Conservation (phyloP, 2,888 invertebrate genomes). For the Laothoe populi region DNA sequence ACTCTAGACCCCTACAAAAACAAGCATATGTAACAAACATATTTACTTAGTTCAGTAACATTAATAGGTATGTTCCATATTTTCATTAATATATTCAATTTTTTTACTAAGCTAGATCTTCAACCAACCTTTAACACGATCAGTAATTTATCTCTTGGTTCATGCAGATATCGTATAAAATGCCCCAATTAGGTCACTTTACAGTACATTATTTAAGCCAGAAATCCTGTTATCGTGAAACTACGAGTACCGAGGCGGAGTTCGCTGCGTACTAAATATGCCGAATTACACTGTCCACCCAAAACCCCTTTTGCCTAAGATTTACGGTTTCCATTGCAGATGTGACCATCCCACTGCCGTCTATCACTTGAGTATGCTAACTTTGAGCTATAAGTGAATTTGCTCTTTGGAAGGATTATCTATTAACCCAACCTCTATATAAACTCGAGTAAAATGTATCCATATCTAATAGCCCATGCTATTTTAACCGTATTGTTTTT, state of each 20-base stretch:
- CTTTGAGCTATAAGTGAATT: slow-evolving; percentile 10
- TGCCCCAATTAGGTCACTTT: background rate
- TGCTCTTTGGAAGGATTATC: background rate
- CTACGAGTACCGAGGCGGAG: background rate
- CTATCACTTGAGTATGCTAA: slow-evolving; percentile 4
- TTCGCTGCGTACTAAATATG: slow-evolving; percentile 8
- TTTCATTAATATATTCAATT: too few species aligned
- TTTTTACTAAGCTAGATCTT: too few species aligned
- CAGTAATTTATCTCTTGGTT: background rate
- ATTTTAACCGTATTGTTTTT: too few species aligned
- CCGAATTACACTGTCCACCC: background rate
- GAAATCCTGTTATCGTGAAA: background rate
- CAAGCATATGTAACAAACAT: too few species aligned
- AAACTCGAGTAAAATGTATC: background rate
- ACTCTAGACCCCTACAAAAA: too few species aligned
- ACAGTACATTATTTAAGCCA: background rate
- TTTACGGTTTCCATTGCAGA: slow-evolving; percentile 11
- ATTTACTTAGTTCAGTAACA: too few species aligned
- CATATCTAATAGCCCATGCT: too few species aligned
- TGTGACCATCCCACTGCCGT: slow-evolving; percentile 19
- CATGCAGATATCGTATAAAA: background rate
- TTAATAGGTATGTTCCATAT: too few species aligned
- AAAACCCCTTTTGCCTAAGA: slow-evolving; percentile 13
- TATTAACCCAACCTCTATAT: background rate
- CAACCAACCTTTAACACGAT: background rate